Percentiles rank a stretch among this genome's conserved stretches.
These are phyloP conservation scores for Zeugodacus cucurbitae DNA, from an alignment of 1,140 invertebrate genomes.

Conservation along the genomic window DNA sequence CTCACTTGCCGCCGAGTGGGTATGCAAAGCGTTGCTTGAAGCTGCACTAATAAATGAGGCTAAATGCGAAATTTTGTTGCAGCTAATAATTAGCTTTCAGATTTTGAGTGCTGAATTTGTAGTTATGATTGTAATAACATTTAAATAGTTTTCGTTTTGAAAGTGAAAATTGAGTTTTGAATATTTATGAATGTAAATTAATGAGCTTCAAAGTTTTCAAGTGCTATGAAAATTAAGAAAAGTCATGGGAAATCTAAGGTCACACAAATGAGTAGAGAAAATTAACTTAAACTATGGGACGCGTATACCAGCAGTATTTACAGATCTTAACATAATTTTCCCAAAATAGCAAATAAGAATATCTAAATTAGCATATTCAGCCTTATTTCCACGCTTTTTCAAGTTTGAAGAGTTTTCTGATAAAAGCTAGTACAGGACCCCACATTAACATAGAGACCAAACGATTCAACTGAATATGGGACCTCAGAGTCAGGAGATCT, in stretches of 20 bases:
- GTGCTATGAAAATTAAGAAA: not conserved
- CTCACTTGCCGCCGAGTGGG: not conserved
- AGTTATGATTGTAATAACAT: not conserved
- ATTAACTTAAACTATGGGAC: no score
- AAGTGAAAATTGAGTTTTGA: not conserved
- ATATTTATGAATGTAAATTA: not conserved
- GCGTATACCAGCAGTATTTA: no score
- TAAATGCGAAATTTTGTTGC: not conserved
- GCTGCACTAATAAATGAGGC: not conserved
- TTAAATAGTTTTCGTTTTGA: not conserved
- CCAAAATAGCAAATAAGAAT: no score
- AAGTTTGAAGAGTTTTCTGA: no score
- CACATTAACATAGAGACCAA: no score
- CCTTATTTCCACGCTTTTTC: no score
- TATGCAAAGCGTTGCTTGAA: not conserved
- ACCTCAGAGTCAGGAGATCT: no score
- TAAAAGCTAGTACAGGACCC: no score
- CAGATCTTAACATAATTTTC: no score
- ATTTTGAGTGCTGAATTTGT: not conserved
- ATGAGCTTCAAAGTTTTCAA: not conserved
- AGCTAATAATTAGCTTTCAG: not conserved
- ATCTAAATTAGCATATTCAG: no score
- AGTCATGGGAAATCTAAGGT: not conserved
- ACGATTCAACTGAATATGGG: no score
- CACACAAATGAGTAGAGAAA: no score